Evolutionary conservation across 1,140 invertebrate species (phyloP).

Genomic region (Ladona fulva): DNA sequence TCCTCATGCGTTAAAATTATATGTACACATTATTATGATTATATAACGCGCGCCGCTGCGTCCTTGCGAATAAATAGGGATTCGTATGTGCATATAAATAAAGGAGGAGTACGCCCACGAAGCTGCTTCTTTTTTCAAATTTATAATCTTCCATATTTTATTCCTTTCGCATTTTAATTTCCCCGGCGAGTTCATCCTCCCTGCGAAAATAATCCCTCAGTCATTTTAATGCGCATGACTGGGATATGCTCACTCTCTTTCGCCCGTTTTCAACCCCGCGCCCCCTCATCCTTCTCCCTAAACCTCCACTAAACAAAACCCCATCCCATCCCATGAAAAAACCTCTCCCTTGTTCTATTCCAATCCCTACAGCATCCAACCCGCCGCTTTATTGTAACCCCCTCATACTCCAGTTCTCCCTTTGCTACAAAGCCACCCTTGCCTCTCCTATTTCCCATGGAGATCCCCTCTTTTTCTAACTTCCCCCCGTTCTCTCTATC

Average conservation of each 20-base stretch:
- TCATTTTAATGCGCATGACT: not conserved
- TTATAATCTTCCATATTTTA: conserved; percentile 4
- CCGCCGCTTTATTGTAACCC: not conserved
- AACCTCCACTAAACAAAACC: not conserved
- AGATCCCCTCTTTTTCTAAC: not conserved
- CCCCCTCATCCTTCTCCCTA: not conserved
- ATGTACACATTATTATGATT: not conserved
- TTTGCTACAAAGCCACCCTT: not conserved
- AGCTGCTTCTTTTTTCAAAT: not conserved
- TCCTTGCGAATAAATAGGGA: not conserved
- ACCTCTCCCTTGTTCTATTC: not conserved
- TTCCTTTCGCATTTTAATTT: conserved; percentile 10
- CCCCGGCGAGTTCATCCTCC: not conserved
- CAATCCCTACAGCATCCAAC: not conserved
- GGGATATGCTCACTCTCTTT: not conserved
- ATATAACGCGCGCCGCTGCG: conserved; percentile 1
- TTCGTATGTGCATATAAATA: conserved; percentile 10
- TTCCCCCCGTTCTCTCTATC: not conserved
- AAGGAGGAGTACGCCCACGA: not conserved
- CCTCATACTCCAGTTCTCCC: not conserved
- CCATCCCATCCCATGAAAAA: not conserved
- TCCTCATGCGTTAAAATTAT: not conserved
- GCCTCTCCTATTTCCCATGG: not conserved
- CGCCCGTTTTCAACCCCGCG: not conserved
- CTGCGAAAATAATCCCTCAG: not conserved